phyloP scores from a whole-genome alignment of 2,797 vertebrate genomes.

The Botia almorhae region DNA sequence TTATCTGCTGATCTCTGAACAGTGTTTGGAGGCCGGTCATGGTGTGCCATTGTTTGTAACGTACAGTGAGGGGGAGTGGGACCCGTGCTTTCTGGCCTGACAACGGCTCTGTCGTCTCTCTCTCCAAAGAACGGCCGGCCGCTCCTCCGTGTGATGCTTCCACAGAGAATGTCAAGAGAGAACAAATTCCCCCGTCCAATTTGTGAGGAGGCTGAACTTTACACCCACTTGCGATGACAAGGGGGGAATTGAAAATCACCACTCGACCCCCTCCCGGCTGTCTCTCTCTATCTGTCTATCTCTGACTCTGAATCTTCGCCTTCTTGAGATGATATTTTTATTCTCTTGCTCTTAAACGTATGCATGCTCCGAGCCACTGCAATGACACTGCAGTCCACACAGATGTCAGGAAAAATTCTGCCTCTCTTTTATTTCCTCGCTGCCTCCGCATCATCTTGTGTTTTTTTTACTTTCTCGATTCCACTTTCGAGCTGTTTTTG shows the following conservation, averaged over 20 bases:
- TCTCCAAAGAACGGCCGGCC: conserved; percentile 40
- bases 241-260: conserved; percentile 68
- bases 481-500: conserved; percentile 24
- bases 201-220: conserved; percentile 79
- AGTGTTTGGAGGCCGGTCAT: conserved; percentile 16
- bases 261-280: conserved; percentile 58
- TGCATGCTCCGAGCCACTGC: conserved; percentile 68
- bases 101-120: conserved; percentile 49
- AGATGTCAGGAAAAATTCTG: conserved; percentile 54
- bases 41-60: not conserved
- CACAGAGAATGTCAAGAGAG: conserved; percentile 75
- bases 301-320: conserved; percentile 7
- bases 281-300: conserved; percentile 17
- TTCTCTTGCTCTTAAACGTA: conserved; percentile 70
- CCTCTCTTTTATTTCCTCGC: conserved; percentile 13
- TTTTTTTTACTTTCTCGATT: conserved; percentile 21
- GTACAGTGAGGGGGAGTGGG: conserved; percentile 15
- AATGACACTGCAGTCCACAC: conserved; percentile 46
- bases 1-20: conserved; percentile 12
- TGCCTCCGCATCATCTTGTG: conserved; percentile 1
- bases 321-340: conserved; percentile 77
- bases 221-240: conserved; percentile 64
- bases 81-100: conserved; percentile 36
- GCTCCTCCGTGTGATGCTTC: conserved; percentile 70
- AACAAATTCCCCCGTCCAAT: conserved; percentile 80